phyloP scores from a whole-genome alignment of 2,888 invertebrate species.

The Lathronympha strigana region DNA sequence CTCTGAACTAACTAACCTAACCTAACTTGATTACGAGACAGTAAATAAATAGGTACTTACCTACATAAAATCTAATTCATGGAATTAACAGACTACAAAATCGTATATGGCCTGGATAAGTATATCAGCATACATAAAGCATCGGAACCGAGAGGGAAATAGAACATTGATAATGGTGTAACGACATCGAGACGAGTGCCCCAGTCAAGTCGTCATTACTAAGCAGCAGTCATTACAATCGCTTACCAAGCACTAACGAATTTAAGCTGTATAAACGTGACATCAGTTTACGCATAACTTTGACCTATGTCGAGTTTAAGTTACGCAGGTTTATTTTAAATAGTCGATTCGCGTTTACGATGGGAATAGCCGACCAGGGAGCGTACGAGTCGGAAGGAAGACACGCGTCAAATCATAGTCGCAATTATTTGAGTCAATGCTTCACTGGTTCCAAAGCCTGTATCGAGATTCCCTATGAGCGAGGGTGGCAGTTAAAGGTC shows the following conservation, averaged over 20 bases:
- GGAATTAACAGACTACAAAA: not conserved
- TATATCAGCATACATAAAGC: conserved; percentile 22
- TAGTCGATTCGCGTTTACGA: not conserved
- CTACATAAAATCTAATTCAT: not conserved
- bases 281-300: not conserved
- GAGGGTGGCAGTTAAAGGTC: not conserved
- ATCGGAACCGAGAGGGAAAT: conserved; percentile 54
- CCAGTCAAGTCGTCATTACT: conserved; percentile 67
- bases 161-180: conserved; percentile 58
- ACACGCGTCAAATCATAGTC: conserved; percentile 50
- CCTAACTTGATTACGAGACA: too few relatives aligned
- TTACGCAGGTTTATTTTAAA: not conserved
- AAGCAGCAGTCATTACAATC: conserved; percentile 42
- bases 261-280: too few relatives aligned
- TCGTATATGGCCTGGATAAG: not conserved
- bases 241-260: not conserved
- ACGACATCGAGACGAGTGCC: conserved; percentile 54
- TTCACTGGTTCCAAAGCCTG: conserved; percentile 21
- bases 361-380: conserved; percentile 13
- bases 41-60: too few relatives aligned
- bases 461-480: conserved; percentile 10
- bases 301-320: not conserved
- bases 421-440: conserved; percentile 38
- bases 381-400: conserved; percentile 51
- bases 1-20: too few relatives aligned